phyloP scores from a whole-genome alignment of 2,888 invertebrate genomes.

The Apotomis capreana region DNA sequence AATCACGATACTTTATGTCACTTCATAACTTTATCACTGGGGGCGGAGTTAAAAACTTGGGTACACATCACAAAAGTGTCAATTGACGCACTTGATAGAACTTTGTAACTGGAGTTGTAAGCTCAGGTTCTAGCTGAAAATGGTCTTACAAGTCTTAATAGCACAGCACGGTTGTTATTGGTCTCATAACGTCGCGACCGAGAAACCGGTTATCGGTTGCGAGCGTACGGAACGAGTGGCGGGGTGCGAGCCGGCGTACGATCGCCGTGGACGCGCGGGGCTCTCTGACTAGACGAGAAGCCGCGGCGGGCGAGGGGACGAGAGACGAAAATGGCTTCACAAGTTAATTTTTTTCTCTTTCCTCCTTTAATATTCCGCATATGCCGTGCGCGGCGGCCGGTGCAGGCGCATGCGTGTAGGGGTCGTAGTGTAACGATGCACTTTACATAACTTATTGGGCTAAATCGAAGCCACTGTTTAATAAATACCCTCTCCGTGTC shows the following conservation, averaged over 20 bases:
- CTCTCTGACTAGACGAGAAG: constrained; percentile 70
- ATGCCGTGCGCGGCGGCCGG: constrained; percentile 77
- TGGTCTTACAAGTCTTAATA: constrained; percentile 55
- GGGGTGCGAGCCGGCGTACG: constrained; percentile 57
- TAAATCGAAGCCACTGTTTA: constrained; percentile 80
- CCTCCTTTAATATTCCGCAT: constrained; percentile 84
- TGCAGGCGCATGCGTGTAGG: constrained; percentile 82
- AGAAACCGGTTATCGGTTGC: constrained; percentile 61
- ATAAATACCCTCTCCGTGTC: constrained; percentile 75
- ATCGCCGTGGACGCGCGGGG: constrained; percentile 66
- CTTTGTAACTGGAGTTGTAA: constrained; percentile 42
- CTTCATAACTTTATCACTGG: constrained; percentile 55
- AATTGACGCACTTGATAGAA: constrained; percentile 44
- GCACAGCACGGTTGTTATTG: constrained; percentile 72
- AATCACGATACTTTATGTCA: constrained; percentile 63
- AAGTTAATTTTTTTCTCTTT: constrained; percentile 84
- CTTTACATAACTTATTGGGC: constrained; percentile 82
- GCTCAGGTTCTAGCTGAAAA: constrained; percentile 54
- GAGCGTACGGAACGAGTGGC: constrained; percentile 35
- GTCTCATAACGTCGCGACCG: constrained; percentile 63
- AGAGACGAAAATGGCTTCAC: constrained; percentile 84
- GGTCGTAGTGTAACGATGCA: constrained; percentile 81
- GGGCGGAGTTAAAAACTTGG: constrained; percentile 54
- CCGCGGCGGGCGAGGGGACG: constrained; percentile 75
- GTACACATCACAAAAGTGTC: constrained; percentile 66